phyloP scores from a whole-genome alignment of 1,140 invertebrate species.

The Holotrichia oblita region DNA sequence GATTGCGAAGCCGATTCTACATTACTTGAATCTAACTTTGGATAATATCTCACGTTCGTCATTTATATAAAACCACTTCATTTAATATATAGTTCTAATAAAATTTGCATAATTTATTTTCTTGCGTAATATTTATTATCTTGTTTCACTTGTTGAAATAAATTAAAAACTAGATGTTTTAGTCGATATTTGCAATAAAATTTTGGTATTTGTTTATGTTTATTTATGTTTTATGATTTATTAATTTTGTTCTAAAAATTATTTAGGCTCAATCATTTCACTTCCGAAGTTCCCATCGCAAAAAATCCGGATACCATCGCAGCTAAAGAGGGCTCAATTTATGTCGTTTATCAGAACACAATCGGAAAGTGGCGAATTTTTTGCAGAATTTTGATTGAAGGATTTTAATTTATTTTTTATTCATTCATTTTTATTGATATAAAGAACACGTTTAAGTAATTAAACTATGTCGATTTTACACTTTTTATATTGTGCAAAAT shows the following conservation, averaged over 20 bases:
- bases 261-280: slow-evolving; percentile 25
- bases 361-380: neutral
- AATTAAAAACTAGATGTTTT: no score
- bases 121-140: no score
- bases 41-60: no score
- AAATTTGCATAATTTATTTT: no score
- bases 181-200: no score
- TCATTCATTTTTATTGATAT: neutral
- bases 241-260: slow-evolving; percentile 33
- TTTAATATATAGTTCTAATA: no score
- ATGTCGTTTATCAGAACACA: neutral
- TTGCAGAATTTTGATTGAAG: neutral
- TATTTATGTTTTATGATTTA: neutral
- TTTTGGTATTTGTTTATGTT: neutral
- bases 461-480: neutral
- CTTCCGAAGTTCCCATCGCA: neutral
- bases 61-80: no score
- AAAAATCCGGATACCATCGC: slow-evolving; percentile 17
- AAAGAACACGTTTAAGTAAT: slow-evolving; percentile 2
- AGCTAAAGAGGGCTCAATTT: slow-evolving; percentile 4
- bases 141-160: no score
- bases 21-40: no score
- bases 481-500: neutral
- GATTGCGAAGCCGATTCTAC: no score
- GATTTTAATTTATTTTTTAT: slow-evolving; percentile 21